Percentiles rank a stretch among this genome's conserved stretches.
Conservation (phyloP, 2,797 vertebrate genomes). For the Gobio occitaniae region DNA sequence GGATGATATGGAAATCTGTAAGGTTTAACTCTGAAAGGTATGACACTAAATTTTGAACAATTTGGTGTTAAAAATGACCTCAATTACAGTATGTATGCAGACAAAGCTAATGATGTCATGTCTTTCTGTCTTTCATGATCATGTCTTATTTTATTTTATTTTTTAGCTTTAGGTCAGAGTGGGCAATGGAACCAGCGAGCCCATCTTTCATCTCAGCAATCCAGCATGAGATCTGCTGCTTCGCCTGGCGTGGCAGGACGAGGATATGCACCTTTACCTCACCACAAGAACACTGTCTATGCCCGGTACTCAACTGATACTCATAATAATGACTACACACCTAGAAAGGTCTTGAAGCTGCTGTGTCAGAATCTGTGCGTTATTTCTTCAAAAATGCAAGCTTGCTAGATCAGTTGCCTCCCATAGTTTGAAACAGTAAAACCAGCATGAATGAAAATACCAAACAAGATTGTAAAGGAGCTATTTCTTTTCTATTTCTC, state of each 20-base stretch:
- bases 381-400: not conserved
- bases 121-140: not conserved
- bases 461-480: not conserved
- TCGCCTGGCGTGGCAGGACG: constrained; percentile 59
- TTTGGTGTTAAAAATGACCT: not conserved
- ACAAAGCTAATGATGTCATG: not conserved
- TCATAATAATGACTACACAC: not conserved
- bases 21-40: not conserved
- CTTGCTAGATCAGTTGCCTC: not conserved
- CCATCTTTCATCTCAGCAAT: constrained; percentile 54
- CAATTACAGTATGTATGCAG: not conserved
- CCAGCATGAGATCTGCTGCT: constrained; percentile 63
- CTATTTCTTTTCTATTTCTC: not conserved
- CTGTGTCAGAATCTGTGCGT: not conserved
- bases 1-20: not conserved
- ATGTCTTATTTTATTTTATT: not conserved
- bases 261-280: constrained; percentile 61
- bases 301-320: constrained; percentile 63
- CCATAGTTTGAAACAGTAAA: not conserved
- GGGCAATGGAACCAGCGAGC: constrained; percentile 68
- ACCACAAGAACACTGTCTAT: constrained; percentile 72
- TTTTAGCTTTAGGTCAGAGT: constrained; percentile 60
- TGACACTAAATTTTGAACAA: not conserved
- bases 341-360: not conserved
- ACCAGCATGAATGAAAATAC: not conserved